Base-by-base conservation (phyloP, 2,888 invertebrate species). In the Nomada hirtipes region DNA sequence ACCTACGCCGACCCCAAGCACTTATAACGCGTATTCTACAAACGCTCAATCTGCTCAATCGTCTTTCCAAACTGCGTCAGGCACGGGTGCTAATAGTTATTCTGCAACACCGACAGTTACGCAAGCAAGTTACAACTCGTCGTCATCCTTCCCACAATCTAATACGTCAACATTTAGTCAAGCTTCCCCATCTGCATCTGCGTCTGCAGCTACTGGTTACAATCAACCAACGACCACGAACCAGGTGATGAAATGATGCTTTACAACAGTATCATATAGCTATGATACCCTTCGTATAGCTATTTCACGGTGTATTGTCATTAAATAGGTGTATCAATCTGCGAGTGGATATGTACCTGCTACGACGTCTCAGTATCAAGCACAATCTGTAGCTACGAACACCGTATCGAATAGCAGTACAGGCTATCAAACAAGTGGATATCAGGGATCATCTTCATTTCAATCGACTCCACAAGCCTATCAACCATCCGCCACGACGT, bases 31-130 rank as follows among this genome's bases (percentile, higher is more conserved):
- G 15, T 95, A 95, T 88, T 95, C 95, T 3, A 95, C 91, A 50
- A 94, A 94, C 80, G 94, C 94, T 53, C 93, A 92, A 75, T 91
- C 93, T 10, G 94, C 94, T 76, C 95, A 95, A 88, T 94, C 95
- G 18, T 94, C 95, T 0, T 95, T 95, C n/a, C 94, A 87, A 71
- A 81, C 86, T 36, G 83, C 81, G 9, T 84, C 87, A 10, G 95
- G 95, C 20, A 95, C 95, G 18, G 95, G 94, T 79, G 94, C 91
- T 26, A 93, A 91, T 72, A 93, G 86, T 75, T 93, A 93, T 59
- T 91, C 93, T n/a, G 88, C 90, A 65, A 92, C 92, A 20, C 88
- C 91, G 15, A 90, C 93, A 11, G 92, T 92, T 59, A 90, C 92
- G 36, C 94, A 93, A 80, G 87, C 92, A 47, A 91, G 89, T 75